These are phyloP conservation scores for Miltochrista miniata DNA, from an alignment of 2,888 invertebrate genomes.

Conservation along the genomic window DNA sequence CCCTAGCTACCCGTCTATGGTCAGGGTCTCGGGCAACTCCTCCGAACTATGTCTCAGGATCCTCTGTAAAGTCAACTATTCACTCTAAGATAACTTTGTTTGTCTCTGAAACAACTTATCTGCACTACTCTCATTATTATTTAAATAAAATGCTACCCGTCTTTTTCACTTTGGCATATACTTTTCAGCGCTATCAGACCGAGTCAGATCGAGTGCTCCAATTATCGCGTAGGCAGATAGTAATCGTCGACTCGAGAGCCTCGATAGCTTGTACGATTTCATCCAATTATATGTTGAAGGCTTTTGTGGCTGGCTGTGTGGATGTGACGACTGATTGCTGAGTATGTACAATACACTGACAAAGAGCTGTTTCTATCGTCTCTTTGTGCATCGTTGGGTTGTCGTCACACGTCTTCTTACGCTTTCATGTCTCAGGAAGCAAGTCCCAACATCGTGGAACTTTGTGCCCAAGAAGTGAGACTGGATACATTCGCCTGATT, in stretches of 20 bases:
- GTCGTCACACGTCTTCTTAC: not conserved
- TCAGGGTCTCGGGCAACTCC: too few species aligned
- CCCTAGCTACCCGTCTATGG: too few species aligned
- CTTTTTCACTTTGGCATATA: not conserved
- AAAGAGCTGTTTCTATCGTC: not conserved
- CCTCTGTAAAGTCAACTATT: too few species aligned
- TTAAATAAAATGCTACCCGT: too few species aligned
- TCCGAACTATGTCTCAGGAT: too few species aligned
- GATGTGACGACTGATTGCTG: not conserved
- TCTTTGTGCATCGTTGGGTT: not conserved
- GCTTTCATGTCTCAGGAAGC: not conserved
- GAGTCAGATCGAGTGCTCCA: slow-evolving; percentile 25
- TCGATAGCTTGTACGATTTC: slow-evolving; percentile 40
- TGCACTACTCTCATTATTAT: too few species aligned
- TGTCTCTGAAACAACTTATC: too few species aligned
- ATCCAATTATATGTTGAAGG: slow-evolving; percentile 37
- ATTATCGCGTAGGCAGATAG: slow-evolving; percentile 23
- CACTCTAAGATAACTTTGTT: too few species aligned
- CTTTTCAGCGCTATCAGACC: slow-evolving; percentile 44
- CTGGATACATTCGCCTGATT: not conserved
- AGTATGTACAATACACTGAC: not conserved
- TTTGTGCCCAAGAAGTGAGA: not conserved
- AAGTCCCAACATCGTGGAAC: not conserved
- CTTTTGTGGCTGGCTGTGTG: slow-evolving; percentile 1
- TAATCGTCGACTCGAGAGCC: slow-evolving; percentile 17